These are phyloP conservation scores for Muschampia plurimacula DNA, from an alignment of 2,888 invertebrate genomes.

Conservation along the genomic window DNA sequence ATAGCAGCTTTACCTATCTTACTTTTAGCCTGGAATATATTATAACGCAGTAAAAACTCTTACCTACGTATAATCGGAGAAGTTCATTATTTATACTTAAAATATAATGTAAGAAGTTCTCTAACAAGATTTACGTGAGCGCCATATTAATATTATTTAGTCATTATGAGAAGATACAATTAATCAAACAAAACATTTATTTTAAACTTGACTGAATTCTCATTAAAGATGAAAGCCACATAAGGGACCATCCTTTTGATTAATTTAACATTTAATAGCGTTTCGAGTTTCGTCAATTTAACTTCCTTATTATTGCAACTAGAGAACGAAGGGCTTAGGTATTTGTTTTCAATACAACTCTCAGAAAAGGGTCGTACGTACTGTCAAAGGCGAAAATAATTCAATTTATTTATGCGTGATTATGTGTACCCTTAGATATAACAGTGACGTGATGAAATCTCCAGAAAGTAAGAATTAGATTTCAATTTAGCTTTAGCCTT, in stretches of 20 bases:
- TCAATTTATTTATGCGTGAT: background rate
- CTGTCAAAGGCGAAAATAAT: slow-evolving; percentile 4
- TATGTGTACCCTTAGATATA: background rate
- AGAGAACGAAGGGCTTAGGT: slow-evolving; percentile 7
- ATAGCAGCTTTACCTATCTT: too few relatives aligned
- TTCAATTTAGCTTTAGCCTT: too few relatives aligned
- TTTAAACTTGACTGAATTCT: background rate
- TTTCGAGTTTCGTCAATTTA: background rate
- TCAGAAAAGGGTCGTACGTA: slow-evolving; percentile 2
- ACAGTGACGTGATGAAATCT: too few relatives aligned
- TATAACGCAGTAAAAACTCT: too few relatives aligned
- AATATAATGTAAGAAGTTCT: too few relatives aligned
- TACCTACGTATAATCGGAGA: too few relatives aligned
- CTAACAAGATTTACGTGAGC: too few relatives aligned
- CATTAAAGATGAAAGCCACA: background rate
- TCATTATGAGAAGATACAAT: background rate
- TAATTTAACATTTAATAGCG: background rate
- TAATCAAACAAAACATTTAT: background rate
- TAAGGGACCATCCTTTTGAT: background rate
- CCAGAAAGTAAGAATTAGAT: too few relatives aligned
- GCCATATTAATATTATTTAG: too few relatives aligned
- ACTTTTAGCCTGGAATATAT: too few relatives aligned
- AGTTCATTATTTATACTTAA: too few relatives aligned
- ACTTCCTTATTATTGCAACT: slow-evolving; percentile 2
- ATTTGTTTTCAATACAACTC: slow-evolving; percentile 7